phyloP scores from a whole-genome alignment of 2,113 vertebrate species.

The Rhinoderma darwinii region DNA sequence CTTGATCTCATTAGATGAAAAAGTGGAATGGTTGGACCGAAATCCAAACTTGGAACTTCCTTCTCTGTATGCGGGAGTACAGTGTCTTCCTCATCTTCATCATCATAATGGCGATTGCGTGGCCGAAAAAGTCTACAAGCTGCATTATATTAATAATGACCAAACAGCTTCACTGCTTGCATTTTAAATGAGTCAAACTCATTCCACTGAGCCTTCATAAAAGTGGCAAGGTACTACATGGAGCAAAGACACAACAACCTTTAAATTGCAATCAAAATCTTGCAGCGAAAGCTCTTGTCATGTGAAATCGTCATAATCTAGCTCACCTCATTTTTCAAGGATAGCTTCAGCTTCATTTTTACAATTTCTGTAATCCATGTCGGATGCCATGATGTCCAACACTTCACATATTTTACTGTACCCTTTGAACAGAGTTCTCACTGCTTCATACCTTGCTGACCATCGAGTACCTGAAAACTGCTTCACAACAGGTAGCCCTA shows the following conservation, averaged over 20 bases:
- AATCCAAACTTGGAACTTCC: constrained; percentile 10
- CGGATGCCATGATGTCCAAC: too few species aligned
- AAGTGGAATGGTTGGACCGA: not conserved
- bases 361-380: too few species aligned
- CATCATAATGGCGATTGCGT: not conserved
- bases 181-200: not conserved
- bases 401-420: not conserved
- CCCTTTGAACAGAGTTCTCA: not conserved
- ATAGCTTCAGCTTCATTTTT: too few species aligned
- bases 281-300: not conserved
- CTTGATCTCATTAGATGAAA: not conserved
- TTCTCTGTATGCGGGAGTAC: not conserved
- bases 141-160: not conserved
- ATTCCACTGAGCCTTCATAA: not conserved
- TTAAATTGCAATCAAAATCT: not conserved
- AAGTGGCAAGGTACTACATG: not conserved
- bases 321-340: not conserved
- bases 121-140: not conserved
- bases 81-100: not conserved
- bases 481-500: too few species aligned
- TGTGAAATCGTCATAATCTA: not conserved
- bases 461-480: not conserved
- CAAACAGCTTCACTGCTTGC: not conserved
- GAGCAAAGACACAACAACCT: not conserved
- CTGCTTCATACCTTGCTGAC: not conserved